Percentiles rank a stretch among this genome's conserved stretches.
Conservation (phyloP, 2,797 vertebrate species). For the Muraenolepis orangiensis region DNA sequence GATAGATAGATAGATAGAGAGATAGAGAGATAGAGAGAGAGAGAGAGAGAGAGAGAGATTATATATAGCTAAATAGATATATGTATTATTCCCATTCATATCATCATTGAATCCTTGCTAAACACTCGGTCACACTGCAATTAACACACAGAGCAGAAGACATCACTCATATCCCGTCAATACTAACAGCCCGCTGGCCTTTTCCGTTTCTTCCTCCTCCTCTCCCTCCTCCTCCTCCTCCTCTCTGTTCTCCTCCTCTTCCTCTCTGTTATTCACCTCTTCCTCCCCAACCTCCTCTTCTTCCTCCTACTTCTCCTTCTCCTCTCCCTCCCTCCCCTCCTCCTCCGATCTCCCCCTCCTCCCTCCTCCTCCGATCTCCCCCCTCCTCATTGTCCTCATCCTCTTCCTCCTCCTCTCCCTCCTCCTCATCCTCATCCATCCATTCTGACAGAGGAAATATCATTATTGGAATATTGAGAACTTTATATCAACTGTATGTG, state of each 20-base stretch:
- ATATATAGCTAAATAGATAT: background rate
- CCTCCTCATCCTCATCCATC: background rate
- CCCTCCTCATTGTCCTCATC: background rate
- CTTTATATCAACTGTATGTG: too few species aligned
- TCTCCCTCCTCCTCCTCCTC: too few species aligned
- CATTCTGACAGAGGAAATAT: background rate
- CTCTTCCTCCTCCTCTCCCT: background rate
- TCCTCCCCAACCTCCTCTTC: too few species aligned
- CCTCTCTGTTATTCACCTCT: too few species aligned
- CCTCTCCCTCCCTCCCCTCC: too few species aligned
- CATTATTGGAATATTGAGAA: background rate
- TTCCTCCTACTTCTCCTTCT: too few species aligned
- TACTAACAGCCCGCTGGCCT: too few species aligned
- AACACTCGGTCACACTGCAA: background rate
- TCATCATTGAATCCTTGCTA: background rate
- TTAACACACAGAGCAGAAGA: background rate
- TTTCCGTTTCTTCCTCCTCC: too few species aligned
- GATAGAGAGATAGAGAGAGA: background rate
- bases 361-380: too few species aligned
- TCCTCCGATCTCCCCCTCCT: background rate
- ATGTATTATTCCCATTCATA: background rate
- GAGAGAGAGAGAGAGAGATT: background rate
- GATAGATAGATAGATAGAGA: background rate
- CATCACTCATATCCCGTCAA: background rate
- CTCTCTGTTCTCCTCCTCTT: too few species aligned